These are phyloP conservation scores for Pycnomerus fuliginosus DNA, from an alignment of 2,888 invertebrate species.

Conservation along the genomic window DNA sequence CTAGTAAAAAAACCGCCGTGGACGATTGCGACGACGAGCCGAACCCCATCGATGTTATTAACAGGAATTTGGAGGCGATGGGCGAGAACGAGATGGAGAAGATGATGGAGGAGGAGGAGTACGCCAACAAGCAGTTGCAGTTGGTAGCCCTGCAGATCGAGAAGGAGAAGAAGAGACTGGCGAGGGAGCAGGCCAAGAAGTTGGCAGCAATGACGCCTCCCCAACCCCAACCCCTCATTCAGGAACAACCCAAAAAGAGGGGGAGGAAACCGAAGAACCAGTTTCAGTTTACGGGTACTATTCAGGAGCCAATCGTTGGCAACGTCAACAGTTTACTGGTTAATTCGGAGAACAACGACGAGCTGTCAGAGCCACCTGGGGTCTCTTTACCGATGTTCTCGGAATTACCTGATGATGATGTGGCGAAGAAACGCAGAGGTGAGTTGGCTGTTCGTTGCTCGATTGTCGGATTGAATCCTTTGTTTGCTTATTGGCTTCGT, in stretches of 20 bases:
- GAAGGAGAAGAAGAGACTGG: constrained; percentile 58
- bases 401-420: constrained; percentile 36
- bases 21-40: constrained; percentile 26
- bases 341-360: constrained; percentile 41
- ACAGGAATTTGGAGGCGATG: constrained; percentile 52
- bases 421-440: constrained; percentile 50
- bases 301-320: constrained; percentile 35
- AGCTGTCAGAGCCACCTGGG: constrained; percentile 47
- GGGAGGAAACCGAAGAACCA: constrained; percentile 38
- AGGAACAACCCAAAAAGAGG: constrained; percentile 48
- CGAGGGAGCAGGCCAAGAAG: constrained; percentile 47
- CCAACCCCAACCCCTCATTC: neutral
- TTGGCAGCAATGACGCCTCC: constrained; percentile 20
- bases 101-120: constrained; percentile 66
- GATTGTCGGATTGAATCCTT: too few relatives aligned
- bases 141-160: constrained; percentile 55
- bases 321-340: constrained; percentile 34
- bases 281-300: constrained; percentile 10
- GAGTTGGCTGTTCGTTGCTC: too few relatives aligned
- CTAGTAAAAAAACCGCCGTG: constrained; percentile 5
- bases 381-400: constrained; percentile 44
- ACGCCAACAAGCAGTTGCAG: constrained; percentile 58
- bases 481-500: too few relatives aligned
- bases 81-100: constrained; percentile 48
- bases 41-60: constrained; percentile 51